Conservation (phyloP, 1,140 invertebrate species). For the Whitmania pigra region DNA sequence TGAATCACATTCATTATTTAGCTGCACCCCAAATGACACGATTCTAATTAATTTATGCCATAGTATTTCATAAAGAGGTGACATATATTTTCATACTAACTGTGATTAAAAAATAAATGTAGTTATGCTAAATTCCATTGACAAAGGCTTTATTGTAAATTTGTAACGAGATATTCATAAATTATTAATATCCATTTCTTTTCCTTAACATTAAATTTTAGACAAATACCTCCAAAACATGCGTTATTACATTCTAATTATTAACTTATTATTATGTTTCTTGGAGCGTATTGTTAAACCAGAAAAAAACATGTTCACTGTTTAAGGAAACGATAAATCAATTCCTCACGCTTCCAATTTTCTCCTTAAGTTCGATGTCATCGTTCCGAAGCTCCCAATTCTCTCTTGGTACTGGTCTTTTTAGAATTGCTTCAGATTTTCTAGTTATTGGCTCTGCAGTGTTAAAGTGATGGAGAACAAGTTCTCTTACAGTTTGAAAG, state of each 20-base stretch:
- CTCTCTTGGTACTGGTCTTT: slow-evolving; percentile 74
- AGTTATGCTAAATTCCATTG: too few species aligned
- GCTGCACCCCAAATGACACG: not conserved
- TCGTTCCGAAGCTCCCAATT: slow-evolving; percentile 92
- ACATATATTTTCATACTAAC: too few species aligned
- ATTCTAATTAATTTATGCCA: not conserved
- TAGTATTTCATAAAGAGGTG: not conserved
- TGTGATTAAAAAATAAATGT: not conserved
- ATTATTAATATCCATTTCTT: too few species aligned
- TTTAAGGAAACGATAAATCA: too few species aligned
- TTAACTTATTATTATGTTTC: too few species aligned
- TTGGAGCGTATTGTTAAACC: too few species aligned
- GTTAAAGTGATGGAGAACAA: slow-evolving; percentile 73
- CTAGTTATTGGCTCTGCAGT: slow-evolving; percentile 73
- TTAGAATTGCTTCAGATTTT: slow-evolving; percentile 74
- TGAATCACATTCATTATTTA: not conserved
- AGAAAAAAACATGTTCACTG: too few species aligned
- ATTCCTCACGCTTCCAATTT: slow-evolving; percentile 72
- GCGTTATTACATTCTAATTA: too few species aligned
- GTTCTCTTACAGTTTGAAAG: slow-evolving; percentile 77
- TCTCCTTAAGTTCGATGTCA: slow-evolving; percentile 77
- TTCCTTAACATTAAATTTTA: too few species aligned
- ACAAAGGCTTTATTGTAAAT: too few species aligned
- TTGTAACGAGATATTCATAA: too few species aligned
- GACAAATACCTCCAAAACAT: too few species aligned